Evolutionary conservation across 2,888 invertebrate genomes (phyloP).

Genomic region (Halocaridina rubra): DNA sequence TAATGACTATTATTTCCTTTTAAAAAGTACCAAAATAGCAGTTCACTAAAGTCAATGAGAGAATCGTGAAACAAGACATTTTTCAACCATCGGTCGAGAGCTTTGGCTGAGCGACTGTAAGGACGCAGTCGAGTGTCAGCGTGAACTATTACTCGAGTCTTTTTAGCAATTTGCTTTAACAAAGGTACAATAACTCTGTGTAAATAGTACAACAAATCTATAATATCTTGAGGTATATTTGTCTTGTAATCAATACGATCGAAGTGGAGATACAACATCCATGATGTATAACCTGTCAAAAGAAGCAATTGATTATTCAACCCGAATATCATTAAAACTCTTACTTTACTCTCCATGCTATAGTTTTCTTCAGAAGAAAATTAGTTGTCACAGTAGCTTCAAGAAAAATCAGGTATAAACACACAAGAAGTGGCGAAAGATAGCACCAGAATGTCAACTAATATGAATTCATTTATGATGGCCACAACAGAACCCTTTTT

Average conservation of each 20-base stretch:
- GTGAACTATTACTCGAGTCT: neutral
- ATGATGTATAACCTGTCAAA: neutral
- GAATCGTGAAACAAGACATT: neutral
- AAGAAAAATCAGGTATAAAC: too few relatives aligned
- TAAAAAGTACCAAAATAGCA: neutral
- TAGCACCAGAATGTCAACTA: too few relatives aligned
- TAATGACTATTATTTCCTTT: too few relatives aligned
- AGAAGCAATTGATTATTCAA: too few relatives aligned
- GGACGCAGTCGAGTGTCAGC: conserved; percentile 1
- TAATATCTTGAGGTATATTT: neutral
- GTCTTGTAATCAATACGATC: neutral
- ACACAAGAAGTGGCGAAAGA: too few relatives aligned
- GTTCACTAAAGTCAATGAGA: neutral
- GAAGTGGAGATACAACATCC: neutral
- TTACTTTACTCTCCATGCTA: too few relatives aligned
- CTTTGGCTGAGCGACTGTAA: neutral
- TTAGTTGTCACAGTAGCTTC: too few relatives aligned
- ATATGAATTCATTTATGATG: too few relatives aligned
- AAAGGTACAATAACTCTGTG: neutral
- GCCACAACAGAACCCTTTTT: too few relatives aligned
- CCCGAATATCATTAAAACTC: too few relatives aligned
- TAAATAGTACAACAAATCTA: neutral
- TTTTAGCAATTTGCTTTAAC: neutral
- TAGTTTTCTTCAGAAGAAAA: too few relatives aligned
- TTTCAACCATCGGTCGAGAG: neutral